Base-by-base conservation (phyloP, 2,888 invertebrate species). In the Magallana nippona region DNA sequence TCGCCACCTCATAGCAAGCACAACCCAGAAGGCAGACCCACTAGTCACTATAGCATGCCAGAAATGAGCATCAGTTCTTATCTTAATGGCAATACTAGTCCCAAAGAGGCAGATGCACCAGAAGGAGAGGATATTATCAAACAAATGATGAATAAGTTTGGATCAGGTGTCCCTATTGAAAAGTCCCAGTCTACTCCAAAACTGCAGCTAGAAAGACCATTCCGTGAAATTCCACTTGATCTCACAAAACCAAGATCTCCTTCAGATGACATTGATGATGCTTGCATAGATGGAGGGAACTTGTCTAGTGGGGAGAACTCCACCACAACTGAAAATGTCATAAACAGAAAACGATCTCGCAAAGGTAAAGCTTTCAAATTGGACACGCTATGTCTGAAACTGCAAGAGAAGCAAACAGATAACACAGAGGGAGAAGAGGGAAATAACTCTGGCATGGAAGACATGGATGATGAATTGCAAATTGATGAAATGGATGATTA, bases 301-400 rank as follows among this genome's bases (percentile, higher is more conserved):
- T 82, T 85, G 11, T 88, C 87, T 62, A 87, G 86, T 79, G 89
- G 88, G 27, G 88, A 88, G 58, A 87, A 90, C 87, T 86, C 88
- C 0, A 85, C 85, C n/a, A 84, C 95, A 0, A 94, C 94, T 55
- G 95, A 90, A 10, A 83, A 87, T n/a, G 85, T 86, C 11, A 87
- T 87, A 13, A 89, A 95, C 1, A 86, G 93, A 1, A 96, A 96
- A 90, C 96, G 96, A 89, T 95, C 98, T 32, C 96, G 98, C 89
- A 98, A 98, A 94, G 98, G 98, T 0, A 96, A 96, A 81, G 97
- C 98, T 0, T 96, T 96, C 90, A 97, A 97, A 91, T 94, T 98
- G 82, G 97, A 98, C 87, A 91, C 91, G 0, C 86, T 93, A 15
- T 93, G 93, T 85, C 88, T 92, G 87, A 93, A 93, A 84, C 87